Evolutionary conservation across 2,113 vertebrate species (phyloP), one percentile per base, ranked within the genome.

Genomic region (Lasiurus cinereus): DNA sequence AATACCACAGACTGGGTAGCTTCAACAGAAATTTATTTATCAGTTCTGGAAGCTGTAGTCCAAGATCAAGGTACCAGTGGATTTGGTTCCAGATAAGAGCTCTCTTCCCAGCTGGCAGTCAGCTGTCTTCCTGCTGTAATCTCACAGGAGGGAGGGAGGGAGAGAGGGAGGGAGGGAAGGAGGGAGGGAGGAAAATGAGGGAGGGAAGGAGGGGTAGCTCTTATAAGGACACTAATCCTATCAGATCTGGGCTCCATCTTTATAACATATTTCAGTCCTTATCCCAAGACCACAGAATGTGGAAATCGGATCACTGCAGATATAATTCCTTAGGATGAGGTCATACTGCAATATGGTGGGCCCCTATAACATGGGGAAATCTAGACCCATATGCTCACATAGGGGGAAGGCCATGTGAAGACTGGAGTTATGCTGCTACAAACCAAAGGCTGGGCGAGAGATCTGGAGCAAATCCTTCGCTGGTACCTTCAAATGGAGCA

Each of bases 121-220:
- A 4, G 59, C 21, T 0, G 8, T 8, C 59, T 74, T 66, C 48
- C 54, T 9, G 59, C 82, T 43, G 29, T 29, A 22, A 33, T 62
- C 69, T 19, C 46, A 66, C 2, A 4, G 10, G 31, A 12, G 8
- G 22, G 1, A 39, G 29, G 8, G 7, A 56, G 1, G 18, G 33
- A 4, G 14, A 13, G 10, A 16, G 13, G 2, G 6, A 6, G 9
- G 5, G 46, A 15, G 14, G 48, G 48, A 15, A 12, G 9, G 36
- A 10, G 5, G 19, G 18, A n/a, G 2, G 27, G 18, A 14, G 10
- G 12, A 6, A 29, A 4, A 5, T 11, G 2, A 16, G 27, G 8
- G 6, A 46, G 4, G 10, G 46, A 3, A 13, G 14, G 11, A 18
- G 19, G 3, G 2, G 1, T 10, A 6, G 33, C 2, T 31, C 56